Evolutionary conservation across 2,888 invertebrate genomes (phyloP), one percentile per base, ranked within the genome.

Genomic region (Alloplasta piceator): DNA sequence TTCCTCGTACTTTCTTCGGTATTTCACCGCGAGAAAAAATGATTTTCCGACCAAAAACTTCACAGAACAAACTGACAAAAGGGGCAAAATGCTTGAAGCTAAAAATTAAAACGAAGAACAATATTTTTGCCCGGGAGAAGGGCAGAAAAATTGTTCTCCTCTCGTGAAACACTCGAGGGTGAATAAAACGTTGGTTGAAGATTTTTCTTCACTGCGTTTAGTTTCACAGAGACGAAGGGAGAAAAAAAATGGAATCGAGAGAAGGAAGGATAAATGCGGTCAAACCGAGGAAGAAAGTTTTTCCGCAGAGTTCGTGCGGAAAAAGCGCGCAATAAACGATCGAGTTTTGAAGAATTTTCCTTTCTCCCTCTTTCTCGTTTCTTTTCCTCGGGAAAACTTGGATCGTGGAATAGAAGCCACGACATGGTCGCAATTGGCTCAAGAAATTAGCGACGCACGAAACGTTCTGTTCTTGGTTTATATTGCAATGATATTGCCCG

Each of bases 361-460:
- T 70, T 70, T 46, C 4, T 48, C 43, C 9, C 46, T 48, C 14
- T 58, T 6, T 67, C 16, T 39, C 52, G 39, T 14, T 26, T 48
- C 66, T 48, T 50, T 61, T 26, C 36, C 12, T 46, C 12, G 7
- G 7, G 12, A 6, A 6, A 46, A 36, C 6, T 41, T 72, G 52
- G 12, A 5, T 16, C 12, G 36, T 36, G n/a, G 14, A 12, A 26
- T 26, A 26, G 26, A 26, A 26, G 26, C 26, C 26, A 12, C 4
- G 10, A 38, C n/a, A 12, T 26, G 26, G 38, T 58, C n/a, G 50
- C 36, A 66, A 60, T 55, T 50, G 64, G 26, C 58, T 48, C 38
- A 39, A 48, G 1, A 48, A 61, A 68, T 78, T 73, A 61, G 60
- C 52, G 46, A 77, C 48, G 70, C 77, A 64, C 50, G 70, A 77